Evolutionary conservation across 2,888 invertebrate genomes (phyloP), one percentile per base, ranked within the genome.

Genomic region (Ramazzottius varieornatus): DNA sequence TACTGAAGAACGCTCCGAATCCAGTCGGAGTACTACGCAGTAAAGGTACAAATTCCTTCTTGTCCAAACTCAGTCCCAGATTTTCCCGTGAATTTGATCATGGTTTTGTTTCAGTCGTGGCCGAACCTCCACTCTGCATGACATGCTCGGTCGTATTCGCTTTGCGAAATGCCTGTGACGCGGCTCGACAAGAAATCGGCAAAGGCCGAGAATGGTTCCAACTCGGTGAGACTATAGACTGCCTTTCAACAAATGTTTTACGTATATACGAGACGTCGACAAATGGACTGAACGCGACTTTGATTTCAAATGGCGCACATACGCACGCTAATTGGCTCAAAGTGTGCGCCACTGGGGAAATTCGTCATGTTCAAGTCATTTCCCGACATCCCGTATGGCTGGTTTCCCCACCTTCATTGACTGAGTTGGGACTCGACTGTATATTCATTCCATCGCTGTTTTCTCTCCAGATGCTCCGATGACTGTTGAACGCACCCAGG

Each of bases 41-140:
- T 24, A 54, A 54, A 54, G 8, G 54, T 54, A 24, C n/a, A n/a
- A n/a, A n/a, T n/a, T n/a, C n/a, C n/a, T n/a, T n/a, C n/a, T n/a
- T n/a, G n/a, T 24, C n/a, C n/a, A n/a, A n/a, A n/a, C n/a, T n/a
- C n/a, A n/a, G n/a, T n/a, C n/a, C n/a, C n/a, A 40, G 40, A 8
- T 40, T 40, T 40, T 40, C 20, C 20, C 8, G 8, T 40, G 8
- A 40, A 20, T 40, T 13, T 40, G 40, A 13, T 66, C 33, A 8
- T 65, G 2, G 54, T 16, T 32, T n/a, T 63, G 24, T 32, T 40
- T 32, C 46, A 70, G 70, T 70, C n/a, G 70, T 70, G 33, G 70
- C 70, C 8, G 70, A 70, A 65, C 69, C 70, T 8, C 68, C 70
- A 1, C 33, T 70, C n/a, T 69, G 68, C 46, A 66, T 69, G 67